These are phyloP conservation scores for Caenorhabditis afra DNA, from an alignment of 2,888 invertebrate species.

Conservation along the genomic window DNA sequence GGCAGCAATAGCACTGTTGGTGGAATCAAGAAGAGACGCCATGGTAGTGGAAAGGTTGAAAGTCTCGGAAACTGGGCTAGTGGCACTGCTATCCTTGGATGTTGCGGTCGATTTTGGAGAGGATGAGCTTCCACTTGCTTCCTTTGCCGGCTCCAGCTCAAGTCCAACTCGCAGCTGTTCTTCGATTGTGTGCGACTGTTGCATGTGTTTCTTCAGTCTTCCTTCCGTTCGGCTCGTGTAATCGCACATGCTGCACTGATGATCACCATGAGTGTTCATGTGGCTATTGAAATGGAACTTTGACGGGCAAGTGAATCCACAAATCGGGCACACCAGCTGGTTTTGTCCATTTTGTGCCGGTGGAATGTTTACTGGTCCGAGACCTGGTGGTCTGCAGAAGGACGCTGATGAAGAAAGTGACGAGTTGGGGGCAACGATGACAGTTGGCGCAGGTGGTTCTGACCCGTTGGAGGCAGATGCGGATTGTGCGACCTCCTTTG, in stretches of 20 bases:
- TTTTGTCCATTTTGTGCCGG: conserved; percentile 62
- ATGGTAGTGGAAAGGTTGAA: conserved; percentile 68
- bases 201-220: conserved; percentile 83
- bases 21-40: conserved; percentile 69
- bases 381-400: conserved; percentile 74
- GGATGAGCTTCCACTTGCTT: conserved; percentile 11
- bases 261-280: conserved; percentile 83
- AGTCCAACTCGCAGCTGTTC: conserved; percentile 80
- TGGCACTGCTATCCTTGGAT: conserved; percentile 27
- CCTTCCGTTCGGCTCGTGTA: conserved; percentile 82
- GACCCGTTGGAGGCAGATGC: neutral
- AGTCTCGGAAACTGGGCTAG: conserved; percentile 31
- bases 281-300: conserved; percentile 83
- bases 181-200: conserved; percentile 82
- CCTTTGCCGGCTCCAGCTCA: conserved; percentile 67
- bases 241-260: conserved; percentile 83
- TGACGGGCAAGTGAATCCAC: conserved; percentile 81
- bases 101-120: conserved; percentile 17
- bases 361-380: conserved; percentile 65
- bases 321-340: conserved; percentile 81
- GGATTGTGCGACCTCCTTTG: conserved; percentile 20
- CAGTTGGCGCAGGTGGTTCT: conserved; percentile 27
- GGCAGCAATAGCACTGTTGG: conserved; percentile 60
- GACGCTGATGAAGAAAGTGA: conserved; percentile 47
- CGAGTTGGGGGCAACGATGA: conserved; percentile 20